Evolutionary conservation across 2,797 vertebrate species (phyloP).

Genomic region (Phoebastria nigripes): DNA sequence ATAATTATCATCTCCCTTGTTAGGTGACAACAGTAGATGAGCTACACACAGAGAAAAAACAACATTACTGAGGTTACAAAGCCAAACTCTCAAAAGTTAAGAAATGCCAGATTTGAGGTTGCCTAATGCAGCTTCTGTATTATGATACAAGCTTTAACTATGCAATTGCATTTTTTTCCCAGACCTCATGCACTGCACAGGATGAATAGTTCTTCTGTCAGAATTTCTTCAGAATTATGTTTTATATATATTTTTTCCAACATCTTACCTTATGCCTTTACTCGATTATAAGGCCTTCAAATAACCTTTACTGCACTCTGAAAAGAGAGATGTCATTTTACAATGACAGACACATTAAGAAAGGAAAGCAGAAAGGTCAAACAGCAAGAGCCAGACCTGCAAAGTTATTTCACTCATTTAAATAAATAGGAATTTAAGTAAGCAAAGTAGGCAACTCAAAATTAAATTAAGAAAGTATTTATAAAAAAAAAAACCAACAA

Average conservation of each 20-base stretch:
- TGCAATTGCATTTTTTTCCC: background rate
- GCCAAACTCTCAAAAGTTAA: background rate
- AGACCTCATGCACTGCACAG: background rate
- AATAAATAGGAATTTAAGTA: background rate
- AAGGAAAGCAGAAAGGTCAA: background rate
- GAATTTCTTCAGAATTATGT: background rate
- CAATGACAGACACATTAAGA: background rate
- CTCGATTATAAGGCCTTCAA: background rate
- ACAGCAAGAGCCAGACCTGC: background rate
- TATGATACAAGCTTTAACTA: background rate
- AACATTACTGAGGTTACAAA: background rate
- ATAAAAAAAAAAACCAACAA: background rate
- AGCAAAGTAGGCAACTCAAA: background rate
- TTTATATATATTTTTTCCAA: background rate
- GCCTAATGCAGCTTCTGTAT: background rate
- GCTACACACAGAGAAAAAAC: background rate
- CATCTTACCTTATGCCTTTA: background rate
- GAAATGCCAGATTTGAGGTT: background rate
- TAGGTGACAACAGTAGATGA: background rate
- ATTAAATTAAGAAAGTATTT: background rate
- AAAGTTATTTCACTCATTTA: background rate
- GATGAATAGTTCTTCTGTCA: background rate
- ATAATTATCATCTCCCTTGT: background rate
- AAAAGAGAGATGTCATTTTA: background rate
- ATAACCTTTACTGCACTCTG: background rate